Evolutionary conservation across 2,797 vertebrate genomes (phyloP), one percentile per base, ranked within the genome.

Genomic region (Macropodus opercularis): DNA sequence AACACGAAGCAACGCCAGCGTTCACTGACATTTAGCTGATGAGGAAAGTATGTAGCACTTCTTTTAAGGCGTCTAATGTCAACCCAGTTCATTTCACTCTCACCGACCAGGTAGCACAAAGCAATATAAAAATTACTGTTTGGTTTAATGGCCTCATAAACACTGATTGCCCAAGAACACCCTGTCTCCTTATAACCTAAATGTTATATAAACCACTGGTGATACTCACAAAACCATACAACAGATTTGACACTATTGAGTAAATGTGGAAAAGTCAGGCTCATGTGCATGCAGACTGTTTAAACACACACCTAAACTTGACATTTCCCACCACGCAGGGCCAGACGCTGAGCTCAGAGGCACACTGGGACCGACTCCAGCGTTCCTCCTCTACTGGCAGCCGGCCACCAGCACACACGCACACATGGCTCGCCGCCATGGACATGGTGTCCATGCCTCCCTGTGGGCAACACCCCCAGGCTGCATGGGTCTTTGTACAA

Each of bases 281-380:
- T 54, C 19, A 60, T 49, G 26, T 27, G 31, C 27, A 55, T 14
- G 17, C 36, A 19, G 52, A 24, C 27, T 39, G 35, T 24, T 47
- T 27, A 36, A 49, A 59, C 11, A 15, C 41, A 53, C 15, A 55
- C 31, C 23, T 3, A 32, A 44, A 40, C 34, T 50, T 12, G 1
- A 68, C 29, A 18, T 57, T 62, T 57, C 69, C 40, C 50, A 59
- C 52, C 39, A 22, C 23, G 46, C 38, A 38, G 56, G 61, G 35
- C 62, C 75, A 79, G 81, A 79, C 65, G 1, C 69, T 73, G 74
- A 80, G 70, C 77, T 77, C 66, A 55, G 71, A 84, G 63, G 53
- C 78, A 83, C 63, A 78, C 58, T 84, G 64, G 80, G 76, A 81
- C 61, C 61, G 47, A 41, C 14, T 79, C 80, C 81, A 81, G 60